A percentile compares a stretch with the other conserved stretches of the same genome.
Conservation (phyloP, 2,113 vertebrate species). For the Ptyas mucosa region DNA sequence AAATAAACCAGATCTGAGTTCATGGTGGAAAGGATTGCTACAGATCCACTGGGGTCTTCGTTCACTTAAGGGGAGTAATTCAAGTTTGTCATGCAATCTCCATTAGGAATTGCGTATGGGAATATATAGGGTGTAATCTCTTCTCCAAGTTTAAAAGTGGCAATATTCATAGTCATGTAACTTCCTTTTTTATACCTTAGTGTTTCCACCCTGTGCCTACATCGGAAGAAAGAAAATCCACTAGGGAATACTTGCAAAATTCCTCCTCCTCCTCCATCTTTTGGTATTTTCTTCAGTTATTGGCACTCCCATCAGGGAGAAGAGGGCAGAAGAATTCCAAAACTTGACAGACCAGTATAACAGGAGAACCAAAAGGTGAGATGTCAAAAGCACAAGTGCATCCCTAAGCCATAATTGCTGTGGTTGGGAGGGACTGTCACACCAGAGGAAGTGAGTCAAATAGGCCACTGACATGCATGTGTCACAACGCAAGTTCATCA, state of each 20-base stretch:
- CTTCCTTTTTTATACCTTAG: background rate
- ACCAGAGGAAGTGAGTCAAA: background rate
- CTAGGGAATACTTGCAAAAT: background rate
- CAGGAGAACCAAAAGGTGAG: conserved; percentile 22
- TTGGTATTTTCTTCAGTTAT: background rate
- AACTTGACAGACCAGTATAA: background rate
- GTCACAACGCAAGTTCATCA: background rate
- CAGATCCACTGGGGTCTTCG: background rate
- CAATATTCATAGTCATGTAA: background rate
- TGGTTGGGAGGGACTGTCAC: conserved; percentile 7
- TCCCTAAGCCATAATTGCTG: background rate
- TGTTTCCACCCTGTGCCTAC: background rate
- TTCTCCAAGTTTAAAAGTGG: background rate
- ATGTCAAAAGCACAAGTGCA: conserved; percentile 5
- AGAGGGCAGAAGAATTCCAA: background rate
- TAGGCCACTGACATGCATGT: background rate
- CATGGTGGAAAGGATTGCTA: background rate
- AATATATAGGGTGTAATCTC: background rate
- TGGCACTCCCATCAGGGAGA: background rate
- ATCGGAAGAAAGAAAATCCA: background rate
- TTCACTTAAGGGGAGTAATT: background rate
- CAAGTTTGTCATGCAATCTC: background rate
- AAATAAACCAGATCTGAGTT: background rate
- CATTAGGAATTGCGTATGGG: background rate
- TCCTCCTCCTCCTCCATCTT: background rate